phyloP scores from a whole-genome alignment of 2,113 vertebrate species.

The Bungarus multicinctus region DNA sequence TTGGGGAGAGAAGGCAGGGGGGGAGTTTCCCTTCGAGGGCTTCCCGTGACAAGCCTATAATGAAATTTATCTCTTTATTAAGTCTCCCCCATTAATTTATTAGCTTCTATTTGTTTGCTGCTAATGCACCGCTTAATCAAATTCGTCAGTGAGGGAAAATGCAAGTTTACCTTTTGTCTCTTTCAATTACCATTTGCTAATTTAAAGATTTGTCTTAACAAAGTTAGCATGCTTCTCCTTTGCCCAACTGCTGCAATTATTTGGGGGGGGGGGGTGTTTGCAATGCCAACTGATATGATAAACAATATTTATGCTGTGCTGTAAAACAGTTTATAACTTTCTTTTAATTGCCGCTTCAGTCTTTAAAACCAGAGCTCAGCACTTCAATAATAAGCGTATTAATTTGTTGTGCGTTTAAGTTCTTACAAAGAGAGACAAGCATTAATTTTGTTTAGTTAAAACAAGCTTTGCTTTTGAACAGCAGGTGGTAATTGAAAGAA shows the following conservation, averaged over 20 bases:
- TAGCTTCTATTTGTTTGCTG: conserved; percentile 47
- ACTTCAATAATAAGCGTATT: conserved; percentile 86
- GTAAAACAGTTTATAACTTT: conserved; percentile 82
- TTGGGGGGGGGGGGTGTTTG: conserved; percentile 58
- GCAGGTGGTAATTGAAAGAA: conserved; percentile 99
- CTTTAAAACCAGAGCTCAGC: conserved; percentile 84
- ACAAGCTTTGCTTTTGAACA: conserved; percentile 96
- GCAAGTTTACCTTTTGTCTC: conserved; percentile 58
- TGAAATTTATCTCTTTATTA: conserved; percentile 50
- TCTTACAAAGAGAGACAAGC: conserved; percentile 83
- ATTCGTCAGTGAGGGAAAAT: conserved; percentile 53
- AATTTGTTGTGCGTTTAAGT: conserved; percentile 87
- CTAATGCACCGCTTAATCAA: conserved; percentile 41
- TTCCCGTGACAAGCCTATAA: conserved; percentile 37
- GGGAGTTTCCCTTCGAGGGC: not conserved
- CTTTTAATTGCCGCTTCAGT: conserved; percentile 85
- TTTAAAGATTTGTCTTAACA: conserved; percentile 65
- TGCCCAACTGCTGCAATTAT: conserved; percentile 78
- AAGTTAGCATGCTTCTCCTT: conserved; percentile 63
- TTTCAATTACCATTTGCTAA: conserved; percentile 68
- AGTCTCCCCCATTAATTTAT: conserved; percentile 48
- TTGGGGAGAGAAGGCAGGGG: not conserved
- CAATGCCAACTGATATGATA: conserved; percentile 79
- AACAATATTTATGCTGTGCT: conserved; percentile 80
- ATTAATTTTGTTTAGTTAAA: conserved; percentile 89